phyloP scores from a whole-genome alignment of 2,888 invertebrate genomes.

The Drosophila neotestacea region DNA sequence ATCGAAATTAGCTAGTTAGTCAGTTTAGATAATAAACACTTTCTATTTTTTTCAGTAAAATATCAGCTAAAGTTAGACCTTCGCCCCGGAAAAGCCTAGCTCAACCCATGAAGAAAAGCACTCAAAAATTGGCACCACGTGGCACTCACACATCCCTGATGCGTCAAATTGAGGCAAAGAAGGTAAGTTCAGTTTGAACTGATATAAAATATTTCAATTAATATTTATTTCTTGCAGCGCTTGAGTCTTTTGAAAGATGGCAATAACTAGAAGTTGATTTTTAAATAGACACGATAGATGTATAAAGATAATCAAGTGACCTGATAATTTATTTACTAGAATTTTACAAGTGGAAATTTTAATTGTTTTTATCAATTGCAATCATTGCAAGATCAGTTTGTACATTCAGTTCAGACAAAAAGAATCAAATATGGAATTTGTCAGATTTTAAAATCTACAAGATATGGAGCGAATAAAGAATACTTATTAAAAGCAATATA shows the following conservation, averaged over 20 bases:
- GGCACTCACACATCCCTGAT: slow-evolving; percentile 47
- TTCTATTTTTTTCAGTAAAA: slow-evolving; percentile 23
- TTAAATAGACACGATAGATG: not conserved
- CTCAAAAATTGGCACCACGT: slow-evolving; percentile 39
- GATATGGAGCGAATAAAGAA: not conserved
- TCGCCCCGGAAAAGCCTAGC: slow-evolving; percentile 37
- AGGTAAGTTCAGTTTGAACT: slow-evolving; percentile 21
- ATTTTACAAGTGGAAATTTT: slow-evolving; percentile 21
- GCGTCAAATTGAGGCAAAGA: slow-evolving; percentile 47
- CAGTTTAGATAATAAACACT: not conserved
- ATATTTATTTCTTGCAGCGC: slow-evolving; percentile 37
- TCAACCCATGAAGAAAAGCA: slow-evolving; percentile 28
- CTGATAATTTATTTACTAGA: slow-evolving; percentile 15
- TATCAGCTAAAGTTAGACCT: slow-evolving; percentile 5
- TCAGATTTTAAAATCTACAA: not conserved
- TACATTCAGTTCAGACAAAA: slow-evolving; percentile 13
- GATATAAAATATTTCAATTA: not conserved
- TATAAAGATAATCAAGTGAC: slow-evolving; percentile 7
- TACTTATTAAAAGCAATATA: not conserved
- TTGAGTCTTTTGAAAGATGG: slow-evolving; percentile 16
- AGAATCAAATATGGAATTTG: slow-evolving; percentile 3
- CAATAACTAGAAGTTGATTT: slow-evolving; percentile 1
- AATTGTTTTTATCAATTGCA: slow-evolving; percentile 20
- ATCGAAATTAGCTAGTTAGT: not conserved
- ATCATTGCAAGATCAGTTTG: slow-evolving; percentile 5